Evolutionary conservation across 2,113 vertebrate genomes (phyloP).

Genomic region (Tonatia bakeri): DNA sequence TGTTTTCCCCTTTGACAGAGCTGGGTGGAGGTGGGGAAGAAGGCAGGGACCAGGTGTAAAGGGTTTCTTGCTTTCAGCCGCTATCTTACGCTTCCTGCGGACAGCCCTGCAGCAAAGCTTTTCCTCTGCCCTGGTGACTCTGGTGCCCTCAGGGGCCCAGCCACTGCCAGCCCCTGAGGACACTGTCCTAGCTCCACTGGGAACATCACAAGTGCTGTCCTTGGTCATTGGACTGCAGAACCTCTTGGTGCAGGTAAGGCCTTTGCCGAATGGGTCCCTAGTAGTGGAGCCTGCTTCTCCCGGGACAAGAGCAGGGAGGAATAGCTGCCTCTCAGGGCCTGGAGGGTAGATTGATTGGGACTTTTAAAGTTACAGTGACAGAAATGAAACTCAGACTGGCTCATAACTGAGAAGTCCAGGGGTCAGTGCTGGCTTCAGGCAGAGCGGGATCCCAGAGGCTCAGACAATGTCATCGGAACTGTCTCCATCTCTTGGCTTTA

Average conservation of each 20-base stretch:
- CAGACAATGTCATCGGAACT: neutral
- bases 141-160: conserved; percentile 64
- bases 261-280: neutral
- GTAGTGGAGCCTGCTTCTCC: neutral
- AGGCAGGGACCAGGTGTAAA: conserved; percentile 25
- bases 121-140: conserved; percentile 83
- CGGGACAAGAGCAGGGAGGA: neutral
- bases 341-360: neutral
- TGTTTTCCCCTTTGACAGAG: neutral
- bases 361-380: neutral
- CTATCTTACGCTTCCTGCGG: conserved; percentile 88
- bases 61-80: conserved; percentile 79
- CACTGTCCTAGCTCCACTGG: conserved; percentile 83
- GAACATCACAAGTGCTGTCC: conserved; percentile 77
- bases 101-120: conserved; percentile 85
- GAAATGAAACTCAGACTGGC: neutral
- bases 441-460: neutral
- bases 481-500: neutral
- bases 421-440: neutral
- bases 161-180: conserved; percentile 76
- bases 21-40: neutral
- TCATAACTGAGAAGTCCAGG: neutral
- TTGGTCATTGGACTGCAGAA: conserved; percentile 88
- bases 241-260: conserved; percentile 87
- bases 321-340: neutral